Evolutionary conservation across 2,113 vertebrate genomes (phyloP).

Genomic region (Dipodomys stephensi): DNA sequence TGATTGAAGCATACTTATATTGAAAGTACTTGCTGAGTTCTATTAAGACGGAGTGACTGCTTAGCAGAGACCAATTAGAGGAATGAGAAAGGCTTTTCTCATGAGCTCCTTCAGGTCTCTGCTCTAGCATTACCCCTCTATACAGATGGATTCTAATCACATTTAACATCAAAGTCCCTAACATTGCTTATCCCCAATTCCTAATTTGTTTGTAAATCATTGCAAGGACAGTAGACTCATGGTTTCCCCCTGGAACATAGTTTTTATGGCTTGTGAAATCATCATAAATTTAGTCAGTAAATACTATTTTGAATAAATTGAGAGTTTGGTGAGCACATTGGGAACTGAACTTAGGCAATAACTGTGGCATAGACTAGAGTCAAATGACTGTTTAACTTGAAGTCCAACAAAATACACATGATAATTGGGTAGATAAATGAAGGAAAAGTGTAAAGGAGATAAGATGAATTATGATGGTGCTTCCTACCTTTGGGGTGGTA

Average conservation of each 20-base stretch:
- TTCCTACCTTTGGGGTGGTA: not conserved
- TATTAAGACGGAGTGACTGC: not conserved
- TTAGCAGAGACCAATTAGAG: not conserved
- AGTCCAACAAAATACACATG: not conserved
- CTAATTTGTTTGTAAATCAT: not conserved
- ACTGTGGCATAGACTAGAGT: not conserved
- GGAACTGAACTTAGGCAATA: not conserved
- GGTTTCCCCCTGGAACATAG: not conserved
- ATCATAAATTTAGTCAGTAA: not conserved
- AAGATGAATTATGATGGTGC: not conserved
- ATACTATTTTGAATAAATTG: constrained; percentile 6
- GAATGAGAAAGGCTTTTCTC: not conserved
- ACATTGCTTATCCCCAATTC: not conserved
- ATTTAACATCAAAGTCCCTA: not conserved
- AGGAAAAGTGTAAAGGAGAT: not conserved
- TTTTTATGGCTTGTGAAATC: not conserved
- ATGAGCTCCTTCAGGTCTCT: not conserved
- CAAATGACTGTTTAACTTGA: not conserved
- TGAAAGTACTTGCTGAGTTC: not conserved
- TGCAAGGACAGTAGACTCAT: not conserved
- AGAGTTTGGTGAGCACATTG: not conserved
- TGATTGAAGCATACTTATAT: not conserved
- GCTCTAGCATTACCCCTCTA: not conserved
- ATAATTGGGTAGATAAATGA: not conserved
- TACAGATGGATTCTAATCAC: not conserved